These are phyloP conservation scores for Sprattus sprattus DNA, from an alignment of 2,113 vertebrate species.

Conservation along the genomic window DNA sequence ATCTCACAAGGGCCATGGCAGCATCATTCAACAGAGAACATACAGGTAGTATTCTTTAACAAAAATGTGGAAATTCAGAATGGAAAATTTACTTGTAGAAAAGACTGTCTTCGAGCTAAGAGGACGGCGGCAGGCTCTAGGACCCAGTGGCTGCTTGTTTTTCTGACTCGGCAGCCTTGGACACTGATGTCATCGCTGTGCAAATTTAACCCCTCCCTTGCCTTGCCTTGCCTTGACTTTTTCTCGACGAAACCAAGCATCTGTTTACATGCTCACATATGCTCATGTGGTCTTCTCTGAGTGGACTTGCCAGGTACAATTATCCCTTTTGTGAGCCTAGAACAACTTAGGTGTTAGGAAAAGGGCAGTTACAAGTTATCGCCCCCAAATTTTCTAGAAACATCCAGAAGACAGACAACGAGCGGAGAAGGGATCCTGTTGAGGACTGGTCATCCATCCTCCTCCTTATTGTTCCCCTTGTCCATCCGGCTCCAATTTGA, in stretches of 20 bases:
- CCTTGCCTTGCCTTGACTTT: background rate
- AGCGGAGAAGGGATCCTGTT: background rate
- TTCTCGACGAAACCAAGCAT: background rate
- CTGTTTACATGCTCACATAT: background rate
- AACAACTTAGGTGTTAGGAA: background rate
- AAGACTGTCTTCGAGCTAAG: background rate
- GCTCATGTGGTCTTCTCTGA: background rate
- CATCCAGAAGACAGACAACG: background rate
- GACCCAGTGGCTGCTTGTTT: constrained; percentile 5
- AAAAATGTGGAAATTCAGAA: background rate
- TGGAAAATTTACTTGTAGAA: background rate
- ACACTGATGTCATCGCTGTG: background rate
- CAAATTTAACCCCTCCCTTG: constrained; percentile 6
- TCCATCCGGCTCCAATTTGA: background rate
- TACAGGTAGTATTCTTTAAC: background rate
- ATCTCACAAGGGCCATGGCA: background rate
- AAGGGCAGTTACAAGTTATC: background rate
- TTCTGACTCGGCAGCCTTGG: constrained; percentile 15
- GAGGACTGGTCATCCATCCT: background rate
- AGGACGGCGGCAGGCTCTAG: background rate
- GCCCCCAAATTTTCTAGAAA: background rate
- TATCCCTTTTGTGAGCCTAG: background rate
- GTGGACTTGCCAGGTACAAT: background rate
- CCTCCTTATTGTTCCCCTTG: background rate
- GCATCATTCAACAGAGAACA: background rate